Conservation (phyloP, 2,888 invertebrate species). For the Ophion slaviceki region DNA sequence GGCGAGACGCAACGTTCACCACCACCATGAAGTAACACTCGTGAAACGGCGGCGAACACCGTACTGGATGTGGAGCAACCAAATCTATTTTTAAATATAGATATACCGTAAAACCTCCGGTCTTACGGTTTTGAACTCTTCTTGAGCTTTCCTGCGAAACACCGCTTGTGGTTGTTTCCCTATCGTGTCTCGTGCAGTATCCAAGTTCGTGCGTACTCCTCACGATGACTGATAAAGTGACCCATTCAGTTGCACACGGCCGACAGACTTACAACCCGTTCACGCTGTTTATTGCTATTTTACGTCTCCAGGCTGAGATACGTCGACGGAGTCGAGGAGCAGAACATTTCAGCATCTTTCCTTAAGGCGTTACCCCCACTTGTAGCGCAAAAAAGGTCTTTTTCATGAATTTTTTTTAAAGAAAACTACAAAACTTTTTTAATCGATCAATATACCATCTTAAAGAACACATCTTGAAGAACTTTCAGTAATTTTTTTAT, state of each 20-base stretch:
- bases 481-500: too few species aligned
- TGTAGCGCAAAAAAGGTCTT: too few species aligned
- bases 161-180: slow-evolving; percentile 24
- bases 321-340: not conserved
- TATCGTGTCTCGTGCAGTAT: slow-evolving; percentile 27
- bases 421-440: too few species aligned
- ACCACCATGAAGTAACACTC: slow-evolving; percentile 24
- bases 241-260: slow-evolving; percentile 33
- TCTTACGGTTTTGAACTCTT: slow-evolving; percentile 39
- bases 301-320: not conserved
- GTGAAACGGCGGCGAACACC: slow-evolving; percentile 38
- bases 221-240: slow-evolving; percentile 51
- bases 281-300: not conserved
- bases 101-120: slow-evolving; percentile 54
- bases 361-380: too few species aligned
- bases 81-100: slow-evolving; percentile 64
- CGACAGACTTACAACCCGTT: slow-evolving; percentile 53
- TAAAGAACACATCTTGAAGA: too few species aligned
- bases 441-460: too few species aligned
- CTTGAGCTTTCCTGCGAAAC: slow-evolving; percentile 51
- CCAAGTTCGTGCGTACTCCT: slow-evolving; percentile 12
- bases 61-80: slow-evolving; percentile 64
- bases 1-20: slow-evolving; percentile 35
- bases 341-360: not conserved
- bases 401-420: too few species aligned